These are phyloP conservation scores for Protosalanx chinensis DNA, from an alignment of 2,797 vertebrate species.

Conservation along the genomic window DNA sequence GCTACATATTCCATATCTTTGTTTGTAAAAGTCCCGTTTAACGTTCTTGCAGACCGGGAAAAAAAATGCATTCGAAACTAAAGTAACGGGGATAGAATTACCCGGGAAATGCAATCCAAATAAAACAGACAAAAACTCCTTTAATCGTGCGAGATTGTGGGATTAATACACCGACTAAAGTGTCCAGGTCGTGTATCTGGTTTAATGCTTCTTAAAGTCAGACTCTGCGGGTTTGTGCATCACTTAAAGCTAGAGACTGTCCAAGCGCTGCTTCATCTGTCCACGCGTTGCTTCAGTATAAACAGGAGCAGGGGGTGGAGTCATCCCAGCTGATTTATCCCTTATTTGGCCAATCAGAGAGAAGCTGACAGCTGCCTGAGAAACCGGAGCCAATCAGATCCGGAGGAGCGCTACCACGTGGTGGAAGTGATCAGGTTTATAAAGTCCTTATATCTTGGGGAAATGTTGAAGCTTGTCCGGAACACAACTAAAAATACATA, in stretches of 20 bases:
- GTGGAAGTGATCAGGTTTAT: not conserved
- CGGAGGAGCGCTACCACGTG: not conserved
- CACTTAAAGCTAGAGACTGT: not conserved
- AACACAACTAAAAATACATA: not conserved
- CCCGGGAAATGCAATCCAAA: not conserved
- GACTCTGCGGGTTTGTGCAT: not conserved
- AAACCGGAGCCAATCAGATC: slow-evolving; percentile 13
- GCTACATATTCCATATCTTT: too few relatives aligned
- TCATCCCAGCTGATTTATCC: slow-evolving; percentile 22
- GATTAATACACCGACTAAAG: not conserved
- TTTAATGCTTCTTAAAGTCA: not conserved
- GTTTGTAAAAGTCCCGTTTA: not conserved
- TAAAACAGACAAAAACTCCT: not conserved
- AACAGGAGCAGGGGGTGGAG: slow-evolving; percentile 13
- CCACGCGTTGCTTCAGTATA: not conserved
- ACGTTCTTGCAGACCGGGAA: not conserved
- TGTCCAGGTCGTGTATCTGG: not conserved
- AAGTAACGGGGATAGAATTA: not conserved
- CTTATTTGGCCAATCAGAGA: slow-evolving; percentile 20
- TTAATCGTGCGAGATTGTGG: not conserved
- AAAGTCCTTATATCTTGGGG: not conserved
- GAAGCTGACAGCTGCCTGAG: not conserved
- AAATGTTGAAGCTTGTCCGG: not conserved
- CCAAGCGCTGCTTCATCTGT: not conserved
- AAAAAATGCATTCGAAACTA: not conserved